phyloP scores from a whole-genome alignment of 2,797 vertebrate species.

The Falco rusticolus region DNA sequence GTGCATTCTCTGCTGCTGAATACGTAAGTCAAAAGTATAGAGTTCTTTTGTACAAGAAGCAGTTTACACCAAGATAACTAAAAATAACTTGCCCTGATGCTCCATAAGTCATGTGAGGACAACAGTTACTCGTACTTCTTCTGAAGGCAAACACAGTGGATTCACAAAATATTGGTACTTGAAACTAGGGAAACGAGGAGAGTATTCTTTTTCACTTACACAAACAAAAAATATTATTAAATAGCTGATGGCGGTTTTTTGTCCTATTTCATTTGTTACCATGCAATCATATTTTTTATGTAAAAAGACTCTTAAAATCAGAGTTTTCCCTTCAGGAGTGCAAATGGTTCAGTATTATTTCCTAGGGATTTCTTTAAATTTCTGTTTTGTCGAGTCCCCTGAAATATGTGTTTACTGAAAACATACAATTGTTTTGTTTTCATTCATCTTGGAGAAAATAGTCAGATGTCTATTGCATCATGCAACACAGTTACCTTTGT shows the following conservation, averaged over 20 bases:
- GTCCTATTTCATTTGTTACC: background rate
- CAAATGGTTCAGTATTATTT: background rate
- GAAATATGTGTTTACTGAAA: fast-evolving
- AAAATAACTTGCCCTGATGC: background rate
- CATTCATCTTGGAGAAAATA: background rate
- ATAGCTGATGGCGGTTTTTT: background rate
- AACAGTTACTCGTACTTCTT: background rate
- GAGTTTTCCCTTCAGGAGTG: background rate
- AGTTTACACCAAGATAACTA: background rate
- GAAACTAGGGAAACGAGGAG: background rate
- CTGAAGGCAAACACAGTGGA: background rate
- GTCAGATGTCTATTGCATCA: background rate
- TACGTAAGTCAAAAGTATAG: background rate
- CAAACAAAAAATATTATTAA: background rate
- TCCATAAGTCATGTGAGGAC: background rate
- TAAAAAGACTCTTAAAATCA: background rate
- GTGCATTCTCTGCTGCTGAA: background rate
- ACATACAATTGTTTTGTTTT: background rate
- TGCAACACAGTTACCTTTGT: background rate
- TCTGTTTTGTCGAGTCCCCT: background rate
- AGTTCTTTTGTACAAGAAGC: background rate
- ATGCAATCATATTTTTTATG: fast-evolving
- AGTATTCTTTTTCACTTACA: background rate
- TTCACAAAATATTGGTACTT: background rate
- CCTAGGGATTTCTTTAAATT: background rate